Evolutionary conservation across 2,113 vertebrate species (phyloP), one percentile per base, ranked within the genome.

Genomic region (Ascaphus truei): DNA sequence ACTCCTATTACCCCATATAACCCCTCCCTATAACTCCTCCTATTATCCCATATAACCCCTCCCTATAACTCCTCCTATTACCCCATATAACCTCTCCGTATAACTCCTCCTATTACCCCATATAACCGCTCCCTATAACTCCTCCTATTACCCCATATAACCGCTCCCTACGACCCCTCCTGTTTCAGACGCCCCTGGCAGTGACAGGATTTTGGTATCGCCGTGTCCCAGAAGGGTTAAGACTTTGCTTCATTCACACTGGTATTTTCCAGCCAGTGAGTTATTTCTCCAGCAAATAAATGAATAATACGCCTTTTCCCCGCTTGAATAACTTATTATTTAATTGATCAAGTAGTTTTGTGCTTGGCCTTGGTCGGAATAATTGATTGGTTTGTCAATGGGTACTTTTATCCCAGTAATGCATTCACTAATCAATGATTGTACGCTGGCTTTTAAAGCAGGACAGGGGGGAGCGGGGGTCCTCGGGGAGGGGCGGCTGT

Each of bases 381-480:
- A 57, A 68, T 68, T 58, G 65, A 68, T 68, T 58, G 53, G 16
- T 5, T 39, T 34, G 65, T 33, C 37, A 68, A 68, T 58, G 65
- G 65, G 34, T 15, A 52, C 45, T 68, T 68, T 58, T 68, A 68
- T 58, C 65, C 65, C 53, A 47, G 65, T 68, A 68, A 68, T 68
- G 52, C 53, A 68, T 53, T 67, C 20, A 25, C 64, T 33, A 68
- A 68, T 68, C 65, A 68, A 68, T 68, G 65, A n/a, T 16, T 31
- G 15, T 25, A 68, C 25, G 30, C 16, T 18, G 43, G 16, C 3
- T n/a, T n/a, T n/a, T n/a, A n/a, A n/a, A n/a, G n/a, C n/a, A n/a
- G n/a, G 27, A 45, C 30, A 15, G 4, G 52, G 16, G 58, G 37
- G 27, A 29, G 10, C 29, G 26, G 7, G 58, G 26, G 58, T 18